Conservation (phyloP, 2,888 invertebrate species). For the Sylvicola cinctus region DNA sequence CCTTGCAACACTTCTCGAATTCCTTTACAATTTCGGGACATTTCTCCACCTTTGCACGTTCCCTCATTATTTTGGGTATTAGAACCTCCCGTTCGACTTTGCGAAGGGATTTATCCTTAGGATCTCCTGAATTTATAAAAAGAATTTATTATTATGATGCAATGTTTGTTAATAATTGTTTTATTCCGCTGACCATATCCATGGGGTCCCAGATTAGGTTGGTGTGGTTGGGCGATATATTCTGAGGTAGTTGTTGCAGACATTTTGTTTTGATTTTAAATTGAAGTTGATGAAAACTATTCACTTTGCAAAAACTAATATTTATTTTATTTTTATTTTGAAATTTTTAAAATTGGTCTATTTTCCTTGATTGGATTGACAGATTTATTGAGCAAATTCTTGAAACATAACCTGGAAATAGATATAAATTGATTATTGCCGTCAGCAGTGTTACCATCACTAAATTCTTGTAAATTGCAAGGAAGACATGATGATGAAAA, state of each 20-base stretch:
- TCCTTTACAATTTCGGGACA: constrained; percentile 52
- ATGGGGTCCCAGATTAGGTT: constrained; percentile 30
- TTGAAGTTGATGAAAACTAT: not conserved
- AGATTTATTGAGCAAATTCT: too few relatives aligned
- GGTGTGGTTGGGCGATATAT: constrained; percentile 21
- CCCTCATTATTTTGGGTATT: constrained; percentile 75
- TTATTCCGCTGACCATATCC: constrained; percentile 37
- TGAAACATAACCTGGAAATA: too few relatives aligned
- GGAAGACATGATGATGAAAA: too few relatives aligned
- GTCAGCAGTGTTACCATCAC: too few relatives aligned
- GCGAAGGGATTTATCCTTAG: constrained; percentile 58
- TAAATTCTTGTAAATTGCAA: too few relatives aligned
- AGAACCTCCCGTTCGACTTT: constrained; percentile 76
- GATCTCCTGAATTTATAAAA: constrained; percentile 46
- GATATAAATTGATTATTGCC: too few relatives aligned
- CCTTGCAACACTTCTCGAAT: constrained; percentile 53
- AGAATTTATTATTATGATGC: too few relatives aligned
- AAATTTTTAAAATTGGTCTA: not conserved
- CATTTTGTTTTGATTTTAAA: too few relatives aligned
- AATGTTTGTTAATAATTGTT: constrained; percentile 5
- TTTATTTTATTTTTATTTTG: not conserved
- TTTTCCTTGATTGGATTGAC: too few relatives aligned
- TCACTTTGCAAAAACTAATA: not conserved
- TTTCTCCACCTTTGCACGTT: constrained; percentile 56
- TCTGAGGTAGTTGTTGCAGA: not conserved